Conservation (phyloP, 2,797 vertebrate genomes). For the Chelonia mydas region DNA sequence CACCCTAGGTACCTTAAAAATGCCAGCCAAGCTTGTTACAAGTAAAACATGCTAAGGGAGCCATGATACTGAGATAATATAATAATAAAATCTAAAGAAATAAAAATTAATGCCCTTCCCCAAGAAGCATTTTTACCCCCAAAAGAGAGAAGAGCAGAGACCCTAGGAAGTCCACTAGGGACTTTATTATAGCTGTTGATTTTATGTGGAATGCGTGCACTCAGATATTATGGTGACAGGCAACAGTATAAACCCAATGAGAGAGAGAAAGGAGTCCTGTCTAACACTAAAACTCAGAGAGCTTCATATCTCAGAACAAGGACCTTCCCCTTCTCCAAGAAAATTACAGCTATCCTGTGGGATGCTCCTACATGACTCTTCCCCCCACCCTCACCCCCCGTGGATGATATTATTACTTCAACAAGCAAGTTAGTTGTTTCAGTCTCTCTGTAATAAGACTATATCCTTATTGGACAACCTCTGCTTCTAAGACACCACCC, state of each 20-base stretch:
- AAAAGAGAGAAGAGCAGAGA: background rate
- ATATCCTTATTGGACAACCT: background rate
- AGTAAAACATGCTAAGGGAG: slow-evolving; percentile 1
- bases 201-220: slow-evolving; percentile 3
- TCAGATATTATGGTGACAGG: background rate
- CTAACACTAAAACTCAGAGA: background rate
- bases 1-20: background rate
- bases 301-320: background rate
- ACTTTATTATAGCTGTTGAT: background rate
- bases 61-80: background rate
- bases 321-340: background rate
- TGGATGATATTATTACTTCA: background rate
- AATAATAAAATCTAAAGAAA: background rate
- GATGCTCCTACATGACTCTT: background rate
- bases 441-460: background rate
- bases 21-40: background rate
- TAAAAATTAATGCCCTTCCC: background rate
- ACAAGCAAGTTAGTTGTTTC: background rate
- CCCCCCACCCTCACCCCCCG: background rate
- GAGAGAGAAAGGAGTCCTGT: background rate
- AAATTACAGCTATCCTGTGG: background rate
- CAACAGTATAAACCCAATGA: background rate
- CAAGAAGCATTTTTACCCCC: background rate
- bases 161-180: background rate
- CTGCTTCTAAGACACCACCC: background rate